phyloP scores from a whole-genome alignment of 2,113 vertebrate genomes.

The Physeter macrocephalus region DNA sequence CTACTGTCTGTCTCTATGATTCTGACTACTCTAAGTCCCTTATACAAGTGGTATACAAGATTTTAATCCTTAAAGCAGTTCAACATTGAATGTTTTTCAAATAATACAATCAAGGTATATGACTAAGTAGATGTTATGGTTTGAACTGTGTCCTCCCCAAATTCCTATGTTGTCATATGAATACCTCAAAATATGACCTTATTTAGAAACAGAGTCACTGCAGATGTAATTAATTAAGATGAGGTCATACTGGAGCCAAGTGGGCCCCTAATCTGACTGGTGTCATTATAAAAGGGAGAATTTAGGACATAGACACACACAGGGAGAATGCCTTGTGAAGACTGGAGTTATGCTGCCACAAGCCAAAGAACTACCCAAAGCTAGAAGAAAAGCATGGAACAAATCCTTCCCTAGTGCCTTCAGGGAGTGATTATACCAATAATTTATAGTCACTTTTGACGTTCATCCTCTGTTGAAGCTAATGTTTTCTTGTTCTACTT shows the following conservation, averaged over 20 bases:
- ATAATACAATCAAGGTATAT: neutral
- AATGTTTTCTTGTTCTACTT: neutral
- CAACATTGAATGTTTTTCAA: neutral
- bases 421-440: neutral
- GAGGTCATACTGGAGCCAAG: neutral
- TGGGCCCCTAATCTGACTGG: neutral
- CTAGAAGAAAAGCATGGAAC: neutral
- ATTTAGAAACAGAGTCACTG: neutral
- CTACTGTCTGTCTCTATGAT: neutral
- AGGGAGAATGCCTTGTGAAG: neutral
- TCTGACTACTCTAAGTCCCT: neutral
- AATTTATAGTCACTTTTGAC: neutral
- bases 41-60: neutral
- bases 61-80: neutral
- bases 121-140: neutral
- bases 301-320: neutral
- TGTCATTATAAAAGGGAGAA: neutral
- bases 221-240: neutral
- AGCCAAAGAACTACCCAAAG: neutral
- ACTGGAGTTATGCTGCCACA: neutral
- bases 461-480: neutral
- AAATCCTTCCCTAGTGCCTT: neutral
- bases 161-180: neutral
- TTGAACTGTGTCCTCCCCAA: neutral
- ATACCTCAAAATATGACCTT: slow-evolving; percentile 4